Conservation (phyloP, 2,797 vertebrate species). For the Lepus townsendii region DNA sequence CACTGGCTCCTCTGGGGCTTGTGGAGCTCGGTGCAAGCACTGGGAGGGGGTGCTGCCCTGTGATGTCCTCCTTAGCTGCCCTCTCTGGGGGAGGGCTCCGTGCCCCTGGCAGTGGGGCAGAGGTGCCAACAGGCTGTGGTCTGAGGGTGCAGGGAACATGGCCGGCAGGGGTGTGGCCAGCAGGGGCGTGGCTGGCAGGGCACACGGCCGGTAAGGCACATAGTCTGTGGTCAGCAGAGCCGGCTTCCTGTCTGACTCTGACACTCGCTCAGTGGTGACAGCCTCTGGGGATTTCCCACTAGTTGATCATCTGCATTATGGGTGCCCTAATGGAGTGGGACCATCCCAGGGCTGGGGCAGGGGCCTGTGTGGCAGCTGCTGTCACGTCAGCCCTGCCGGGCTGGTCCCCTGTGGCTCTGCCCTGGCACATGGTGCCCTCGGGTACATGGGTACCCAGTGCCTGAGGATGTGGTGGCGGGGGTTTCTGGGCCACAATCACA, state of each 20-base stretch:
- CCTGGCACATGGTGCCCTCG: background rate
- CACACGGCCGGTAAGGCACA: too few species aligned
- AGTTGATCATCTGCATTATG: background rate
- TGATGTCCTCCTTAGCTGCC: background rate
- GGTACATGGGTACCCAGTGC: background rate
- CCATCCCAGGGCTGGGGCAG: constrained; percentile 72
- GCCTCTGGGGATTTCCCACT: constrained; percentile 79
- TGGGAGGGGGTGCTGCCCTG: rapidly evolving
- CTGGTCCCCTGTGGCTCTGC: rapidly evolving
- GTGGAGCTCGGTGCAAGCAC: rapidly evolving
- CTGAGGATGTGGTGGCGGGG: background rate
- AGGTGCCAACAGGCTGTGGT: background rate
- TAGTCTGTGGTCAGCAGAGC: background rate
- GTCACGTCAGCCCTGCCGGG: constrained; percentile 73
- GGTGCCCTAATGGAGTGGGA: constrained; percentile 80
- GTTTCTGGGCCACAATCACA: rapidly evolving
- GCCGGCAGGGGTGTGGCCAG: too few species aligned
- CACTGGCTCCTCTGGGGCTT: background rate
- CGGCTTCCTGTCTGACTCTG: rapidly evolving
- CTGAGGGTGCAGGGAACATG: background rate
- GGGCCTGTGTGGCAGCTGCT: constrained; percentile 66
- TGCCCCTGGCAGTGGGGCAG: background rate
- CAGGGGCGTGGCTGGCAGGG: too few species aligned
- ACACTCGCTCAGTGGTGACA: background rate
- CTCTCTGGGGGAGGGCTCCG: background rate